Evolutionary conservation across 2,888 invertebrate species (phyloP).

Genomic region (Callinectes sapidus): DNA sequence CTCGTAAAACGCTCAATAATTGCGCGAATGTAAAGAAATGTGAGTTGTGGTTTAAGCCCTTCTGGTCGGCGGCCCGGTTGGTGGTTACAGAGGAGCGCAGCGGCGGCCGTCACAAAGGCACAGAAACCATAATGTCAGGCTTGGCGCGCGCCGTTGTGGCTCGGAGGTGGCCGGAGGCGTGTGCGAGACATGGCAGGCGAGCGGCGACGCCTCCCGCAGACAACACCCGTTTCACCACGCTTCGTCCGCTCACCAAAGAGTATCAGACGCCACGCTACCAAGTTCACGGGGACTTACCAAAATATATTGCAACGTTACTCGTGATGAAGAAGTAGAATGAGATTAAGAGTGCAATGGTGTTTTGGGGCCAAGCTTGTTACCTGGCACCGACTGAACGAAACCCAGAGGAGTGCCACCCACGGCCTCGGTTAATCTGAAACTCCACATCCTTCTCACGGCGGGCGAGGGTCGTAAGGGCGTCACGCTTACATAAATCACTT

Average conservation of each 20-base stretch:
- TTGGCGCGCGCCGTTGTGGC: conserved; percentile 70
- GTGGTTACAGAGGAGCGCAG: conserved; percentile 72
- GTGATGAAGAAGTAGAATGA: background rate
- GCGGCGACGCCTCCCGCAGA: conserved; percentile 68
- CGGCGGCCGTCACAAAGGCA: conserved; percentile 71
- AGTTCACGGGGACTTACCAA: background rate
- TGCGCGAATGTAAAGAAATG: conserved; percentile 44
- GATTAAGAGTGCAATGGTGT: background rate
- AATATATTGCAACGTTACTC: conserved; percentile 5
- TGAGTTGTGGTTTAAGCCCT: conserved; percentile 62
- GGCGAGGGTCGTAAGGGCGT: conserved; percentile 71
- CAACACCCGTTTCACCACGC: conserved; percentile 60
- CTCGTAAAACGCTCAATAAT: background rate
- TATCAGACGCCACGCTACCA: conserved; percentile 41
- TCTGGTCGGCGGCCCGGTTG: conserved; percentile 65
- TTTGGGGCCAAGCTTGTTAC: background rate
- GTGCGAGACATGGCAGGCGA: conserved; percentile 72
- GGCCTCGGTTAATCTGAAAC: conserved; percentile 73
- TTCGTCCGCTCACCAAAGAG: conserved; percentile 61
- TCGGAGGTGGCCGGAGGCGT: conserved; percentile 72
- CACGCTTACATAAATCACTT: conserved; percentile 71
- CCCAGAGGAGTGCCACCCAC: conserved; percentile 70
- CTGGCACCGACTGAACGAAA: conserved; percentile 50
- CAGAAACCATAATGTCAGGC: conserved; percentile 66
- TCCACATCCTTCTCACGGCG: conserved; percentile 73